A percentile compares a stretch with the other conserved stretches of the same genome.
Evolutionary conservation across 2,888 invertebrate genomes (phyloP).

Genomic region (Caenorhabditis japonica): DNA sequence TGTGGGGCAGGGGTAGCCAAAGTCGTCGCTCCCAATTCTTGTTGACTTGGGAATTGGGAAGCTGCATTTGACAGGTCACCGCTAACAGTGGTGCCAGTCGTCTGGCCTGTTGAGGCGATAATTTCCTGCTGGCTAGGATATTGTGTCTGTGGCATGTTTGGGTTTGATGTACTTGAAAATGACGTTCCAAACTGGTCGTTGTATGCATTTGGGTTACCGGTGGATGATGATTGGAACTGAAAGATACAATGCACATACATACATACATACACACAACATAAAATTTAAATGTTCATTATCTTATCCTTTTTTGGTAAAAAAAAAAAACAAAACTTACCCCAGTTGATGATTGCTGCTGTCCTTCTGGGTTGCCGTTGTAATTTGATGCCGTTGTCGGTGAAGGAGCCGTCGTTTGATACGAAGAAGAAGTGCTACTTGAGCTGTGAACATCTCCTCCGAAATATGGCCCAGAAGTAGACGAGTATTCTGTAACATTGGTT

Average conservation of each 20-base stretch:
- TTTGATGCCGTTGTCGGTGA: conserved; percentile 25
- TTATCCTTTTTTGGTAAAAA: not conserved
- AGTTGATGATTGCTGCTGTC: conserved; percentile 30
- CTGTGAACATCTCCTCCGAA: conserved; percentile 12
- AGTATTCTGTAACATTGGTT: conserved; percentile 27
- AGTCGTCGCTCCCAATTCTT: conserved; percentile 12
- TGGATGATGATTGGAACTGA: conserved; percentile 50
- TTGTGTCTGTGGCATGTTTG: conserved; percentile 43
- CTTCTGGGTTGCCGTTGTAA: conserved; percentile 18
- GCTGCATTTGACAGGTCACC: conserved; percentile 6
- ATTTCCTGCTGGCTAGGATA: conserved; percentile 52
- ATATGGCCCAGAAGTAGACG: conserved; percentile 6
- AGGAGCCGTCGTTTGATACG: conserved; percentile 43
- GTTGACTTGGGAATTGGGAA: conserved; percentile 40
- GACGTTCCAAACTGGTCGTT: conserved; percentile 25
- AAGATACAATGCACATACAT: conserved; percentile 32
- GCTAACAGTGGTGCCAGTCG: conserved; percentile 14
- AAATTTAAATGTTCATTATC: not conserved
- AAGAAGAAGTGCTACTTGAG: conserved; percentile 18
- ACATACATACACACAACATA: too few relatives aligned
- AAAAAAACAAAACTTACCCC: conserved; percentile 38
- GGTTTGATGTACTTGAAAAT: conserved; percentile 24
- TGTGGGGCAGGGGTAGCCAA: conserved; percentile 2
- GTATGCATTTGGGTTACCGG: conserved; percentile 31
- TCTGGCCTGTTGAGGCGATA: conserved; percentile 29